Conservation (phyloP, 2,113 vertebrate genomes). For the Perca fluviatilis region DNA sequence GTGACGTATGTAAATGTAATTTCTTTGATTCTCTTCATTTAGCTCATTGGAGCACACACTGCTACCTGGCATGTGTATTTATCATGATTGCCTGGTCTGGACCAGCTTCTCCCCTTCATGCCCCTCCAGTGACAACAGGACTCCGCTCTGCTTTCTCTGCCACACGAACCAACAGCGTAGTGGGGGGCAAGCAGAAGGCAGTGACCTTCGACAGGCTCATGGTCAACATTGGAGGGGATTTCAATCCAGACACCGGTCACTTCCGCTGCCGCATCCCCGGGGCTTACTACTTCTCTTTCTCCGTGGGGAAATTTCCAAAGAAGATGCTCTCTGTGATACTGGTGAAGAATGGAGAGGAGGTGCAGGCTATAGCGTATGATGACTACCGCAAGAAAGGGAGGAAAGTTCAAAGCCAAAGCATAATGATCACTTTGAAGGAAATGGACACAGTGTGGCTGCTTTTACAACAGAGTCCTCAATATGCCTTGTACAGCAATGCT, state of each 20-base stretch:
- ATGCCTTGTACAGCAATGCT: slow-evolving; percentile 84
- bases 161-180: slow-evolving; percentile 77
- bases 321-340: slow-evolving; percentile 87
- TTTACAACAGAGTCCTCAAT: slow-evolving; percentile 79
- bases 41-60: slow-evolving; percentile 53
- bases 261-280: slow-evolving; percentile 85
- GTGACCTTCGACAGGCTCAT: slow-evolving; percentile 85
- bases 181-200: slow-evolving; percentile 79
- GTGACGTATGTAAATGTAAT: slow-evolving; percentile 4
- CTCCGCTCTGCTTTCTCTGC: slow-evolving; percentile 85
- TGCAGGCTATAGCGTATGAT: slow-evolving; percentile 85
- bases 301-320: slow-evolving; percentile 85
- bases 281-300: slow-evolving; percentile 85
- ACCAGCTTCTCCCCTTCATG: slow-evolving; percentile 57
- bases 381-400: slow-evolving; percentile 81
- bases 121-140: slow-evolving; percentile 44
- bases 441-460: slow-evolving; percentile 85
- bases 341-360: slow-evolving; percentile 86
- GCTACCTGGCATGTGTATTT: slow-evolving; percentile 60
- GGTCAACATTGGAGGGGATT: slow-evolving; percentile 84
- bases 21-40: slow-evolving; percentile 9
- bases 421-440: slow-evolving; percentile 81
- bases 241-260: slow-evolving; percentile 80
- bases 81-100: slow-evolving; percentile 54
- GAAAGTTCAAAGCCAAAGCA: slow-evolving; percentile 86